Evolutionary conservation across 2,113 vertebrate species (phyloP), one percentile per base, ranked within the genome.

Genomic region (Ochotona curzoniae): DNA sequence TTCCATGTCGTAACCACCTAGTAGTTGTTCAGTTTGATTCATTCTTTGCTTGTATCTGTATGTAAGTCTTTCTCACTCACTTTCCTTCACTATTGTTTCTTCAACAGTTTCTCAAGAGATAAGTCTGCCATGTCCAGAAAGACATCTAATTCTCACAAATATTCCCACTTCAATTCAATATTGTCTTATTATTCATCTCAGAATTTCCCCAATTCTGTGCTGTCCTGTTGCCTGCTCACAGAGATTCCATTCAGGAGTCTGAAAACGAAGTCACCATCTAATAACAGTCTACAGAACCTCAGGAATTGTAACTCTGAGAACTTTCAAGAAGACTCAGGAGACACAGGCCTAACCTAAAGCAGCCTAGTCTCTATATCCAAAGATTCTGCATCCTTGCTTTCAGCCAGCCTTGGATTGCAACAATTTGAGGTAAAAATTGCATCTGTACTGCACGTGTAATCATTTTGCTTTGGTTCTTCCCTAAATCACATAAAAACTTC

Each of bases 141-240:
- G n/a, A 6, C 54, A 95, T 63, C 66, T 66, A 12, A 69, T 94
- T 89, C 38, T 89, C 75, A 67, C 57, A 25, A 70, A 18, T 69
- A 38, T 67, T 18, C 63, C 1, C n/a, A 67, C 25, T 28, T 15
- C n/a, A 70, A 38, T 0, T 7, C n/a, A 26, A 54, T 14, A 17
- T n/a, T 21, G 21, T 47, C 26, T 13, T 88, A 14, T 23, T 63
- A 44, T 44, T 44, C 38, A 44, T 44, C 3, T 44, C 38, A 44
- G 38, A 44, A 44, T 44, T 44, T 73, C 25, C n/a, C 20, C n/a
- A 70, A 38, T 0, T 7, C n/a, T 30, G 47, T 14, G 17, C 35
- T 21, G 21, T 47, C n/a, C 18, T 88, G 18, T 23, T 63, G 57
- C 15, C 61, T 75, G 5, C 8, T 74, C 63, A 82, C 8, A 83